Evolutionary conservation across 2,797 vertebrate genomes (phyloP).

Genomic region (Rhinoraja longicauda): DNA sequence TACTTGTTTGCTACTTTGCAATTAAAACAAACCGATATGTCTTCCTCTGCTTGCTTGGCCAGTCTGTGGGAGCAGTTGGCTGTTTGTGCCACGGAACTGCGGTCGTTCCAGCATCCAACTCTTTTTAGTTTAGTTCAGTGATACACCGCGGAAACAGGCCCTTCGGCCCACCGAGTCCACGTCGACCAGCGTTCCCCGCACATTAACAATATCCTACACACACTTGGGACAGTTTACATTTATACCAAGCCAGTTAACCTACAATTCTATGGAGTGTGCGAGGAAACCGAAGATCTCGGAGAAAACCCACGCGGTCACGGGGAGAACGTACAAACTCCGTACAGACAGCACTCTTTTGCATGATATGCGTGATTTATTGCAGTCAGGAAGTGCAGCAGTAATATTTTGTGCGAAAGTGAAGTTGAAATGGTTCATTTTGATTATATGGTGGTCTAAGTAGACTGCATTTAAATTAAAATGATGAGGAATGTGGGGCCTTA

Average conservation of each 20-base stretch:
- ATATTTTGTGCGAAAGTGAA: background rate
- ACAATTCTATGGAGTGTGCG: too few relatives aligned
- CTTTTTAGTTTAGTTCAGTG: too few relatives aligned
- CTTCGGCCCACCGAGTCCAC: too few relatives aligned
- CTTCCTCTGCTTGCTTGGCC: slow-evolving; percentile 3
- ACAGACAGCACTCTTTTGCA: background rate
- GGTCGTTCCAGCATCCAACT: background rate
- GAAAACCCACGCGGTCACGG: too few relatives aligned
- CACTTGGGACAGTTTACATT: too few relatives aligned
- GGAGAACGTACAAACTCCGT: too few relatives aligned
- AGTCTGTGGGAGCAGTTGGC: slow-evolving; percentile 9
- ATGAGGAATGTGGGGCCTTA: background rate
- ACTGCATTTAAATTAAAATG: background rate
- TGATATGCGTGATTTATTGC: background rate
- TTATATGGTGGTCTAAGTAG: background rate
- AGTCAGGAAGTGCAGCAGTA: background rate
- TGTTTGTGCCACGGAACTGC: background rate
- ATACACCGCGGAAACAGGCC: too few relatives aligned
- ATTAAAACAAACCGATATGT: slow-evolving; percentile 25
- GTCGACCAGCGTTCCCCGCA: too few relatives aligned
- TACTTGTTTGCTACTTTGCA: slow-evolving; percentile 36
- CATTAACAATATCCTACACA: too few relatives aligned
- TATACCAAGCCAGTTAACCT: too few relatives aligned
- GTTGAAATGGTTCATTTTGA: background rate
- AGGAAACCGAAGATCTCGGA: too few relatives aligned